A percentile compares a stretch with the other conserved stretches of the same genome.
phyloP scores from a whole-genome alignment of 1,140 invertebrate species.

The fruit fly (Drosophila melanogaster) region Release_6_plus_ISO1_MT NT_033777.3:23617501-23618000 shows the following conservation, averaged over 20 bases:
- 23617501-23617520: conserved; percentile 52
- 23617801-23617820: too few species aligned
- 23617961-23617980: too few species aligned
- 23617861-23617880: too few species aligned
- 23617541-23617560: conserved; percentile 76
- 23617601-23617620: conserved; percentile 27
- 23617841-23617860: too few species aligned
- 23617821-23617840: too few species aligned
- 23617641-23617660: conserved; percentile 21
- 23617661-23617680: conserved; percentile 63
- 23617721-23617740: not conserved
- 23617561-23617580: conserved; percentile 59
- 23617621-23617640: conserved; percentile 61
- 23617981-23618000: not conserved
- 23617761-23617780: too few species aligned
- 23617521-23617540: conserved; percentile 79
- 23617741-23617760: too few species aligned
- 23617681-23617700: conserved; percentile 5
- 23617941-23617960: too few species aligned
- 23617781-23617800: too few species aligned
- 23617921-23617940: too few species aligned
- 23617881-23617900: too few species aligned
- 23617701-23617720: not conserved
- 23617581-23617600: conserved; percentile 1
- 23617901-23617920: too few species aligned